phyloP scores from a whole-genome alignment of 2,888 invertebrate genomes.

The Synanthedon tipuliformis region DNA sequence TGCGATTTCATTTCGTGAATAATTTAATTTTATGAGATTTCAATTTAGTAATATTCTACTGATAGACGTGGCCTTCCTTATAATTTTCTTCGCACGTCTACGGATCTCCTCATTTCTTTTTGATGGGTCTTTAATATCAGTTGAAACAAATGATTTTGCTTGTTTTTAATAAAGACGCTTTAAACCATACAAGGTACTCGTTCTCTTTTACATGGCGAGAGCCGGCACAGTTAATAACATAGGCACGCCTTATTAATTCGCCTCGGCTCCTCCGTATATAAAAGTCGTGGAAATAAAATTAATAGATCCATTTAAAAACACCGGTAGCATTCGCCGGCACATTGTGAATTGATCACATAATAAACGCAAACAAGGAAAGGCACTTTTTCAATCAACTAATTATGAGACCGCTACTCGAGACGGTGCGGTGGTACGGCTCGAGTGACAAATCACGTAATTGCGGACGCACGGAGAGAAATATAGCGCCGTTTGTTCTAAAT shows the following conservation, averaged over 20 bases:
- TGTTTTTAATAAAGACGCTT: not conserved
- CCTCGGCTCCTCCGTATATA: not conserved
- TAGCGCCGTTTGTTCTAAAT: slow-evolving; percentile 63
- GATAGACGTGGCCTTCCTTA: no score
- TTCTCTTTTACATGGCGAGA: not conserved
- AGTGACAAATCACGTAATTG: slow-evolving; percentile 69
- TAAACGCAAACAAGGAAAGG: slow-evolving; percentile 43
- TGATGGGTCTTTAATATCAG: not conserved
- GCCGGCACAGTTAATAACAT: not conserved
- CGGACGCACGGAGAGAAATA: slow-evolving; percentile 63
- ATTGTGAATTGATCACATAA: slow-evolving; percentile 34
- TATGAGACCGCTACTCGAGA: slow-evolving; percentile 42
- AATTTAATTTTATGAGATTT: not conserved
- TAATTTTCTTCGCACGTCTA: no score
- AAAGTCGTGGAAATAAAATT: slow-evolving; percentile 16
- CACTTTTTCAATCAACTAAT: slow-evolving; percentile 61
- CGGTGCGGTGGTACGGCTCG: slow-evolving; percentile 35
- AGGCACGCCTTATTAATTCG: not conserved
- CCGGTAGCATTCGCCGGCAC: slow-evolving; percentile 22
- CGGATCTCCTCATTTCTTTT: no score
- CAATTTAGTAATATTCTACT: not conserved
- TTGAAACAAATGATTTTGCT: not conserved
- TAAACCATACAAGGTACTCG: no score
- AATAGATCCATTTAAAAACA: slow-evolving; percentile 19
- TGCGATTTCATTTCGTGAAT: not conserved